A percentile compares a stretch with the other conserved stretches of the same genome.
Conservation (phyloP, 2,113 vertebrate species). For the Onychorhynchus coronatus region DNA sequence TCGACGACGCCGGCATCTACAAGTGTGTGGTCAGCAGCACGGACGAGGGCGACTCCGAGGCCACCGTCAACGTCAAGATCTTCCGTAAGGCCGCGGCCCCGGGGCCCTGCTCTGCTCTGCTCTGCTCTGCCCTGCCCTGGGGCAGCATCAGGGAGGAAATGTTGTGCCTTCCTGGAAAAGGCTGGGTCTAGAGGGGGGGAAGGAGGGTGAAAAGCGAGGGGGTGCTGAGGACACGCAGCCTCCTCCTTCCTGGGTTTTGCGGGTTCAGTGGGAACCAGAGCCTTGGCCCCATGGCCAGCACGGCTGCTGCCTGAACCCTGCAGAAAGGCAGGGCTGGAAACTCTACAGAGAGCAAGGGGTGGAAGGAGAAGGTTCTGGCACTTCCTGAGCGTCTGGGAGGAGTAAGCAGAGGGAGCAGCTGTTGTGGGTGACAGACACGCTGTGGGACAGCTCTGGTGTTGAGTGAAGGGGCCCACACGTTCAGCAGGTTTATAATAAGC, state of each 20-base stretch:
- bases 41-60: conserved; percentile 84
- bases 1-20: conserved; percentile 91
- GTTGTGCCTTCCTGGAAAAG: neutral
- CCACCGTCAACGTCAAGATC: conserved; percentile 93
- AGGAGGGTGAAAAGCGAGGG: neutral
- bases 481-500: neutral
- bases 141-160: neutral
- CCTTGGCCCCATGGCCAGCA: neutral
- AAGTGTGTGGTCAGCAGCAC: conserved; percentile 86
- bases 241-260: neutral
- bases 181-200: neutral
- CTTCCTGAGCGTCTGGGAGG: neutral
- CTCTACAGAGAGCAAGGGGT: neutral
- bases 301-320: neutral
- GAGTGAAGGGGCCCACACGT: fast-evolving
- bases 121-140: neutral
- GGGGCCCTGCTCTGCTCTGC: neutral
- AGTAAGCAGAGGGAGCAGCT: neutral
- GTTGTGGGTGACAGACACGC: neutral
- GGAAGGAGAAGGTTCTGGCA: neutral
- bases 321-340: neutral
- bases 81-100: conserved; percentile 82
- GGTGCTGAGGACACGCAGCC: neutral
- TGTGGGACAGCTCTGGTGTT: neutral
- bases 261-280: neutral